Conservation (phyloP, 2,113 vertebrate species). For the Antechinus stuartii region DNA sequence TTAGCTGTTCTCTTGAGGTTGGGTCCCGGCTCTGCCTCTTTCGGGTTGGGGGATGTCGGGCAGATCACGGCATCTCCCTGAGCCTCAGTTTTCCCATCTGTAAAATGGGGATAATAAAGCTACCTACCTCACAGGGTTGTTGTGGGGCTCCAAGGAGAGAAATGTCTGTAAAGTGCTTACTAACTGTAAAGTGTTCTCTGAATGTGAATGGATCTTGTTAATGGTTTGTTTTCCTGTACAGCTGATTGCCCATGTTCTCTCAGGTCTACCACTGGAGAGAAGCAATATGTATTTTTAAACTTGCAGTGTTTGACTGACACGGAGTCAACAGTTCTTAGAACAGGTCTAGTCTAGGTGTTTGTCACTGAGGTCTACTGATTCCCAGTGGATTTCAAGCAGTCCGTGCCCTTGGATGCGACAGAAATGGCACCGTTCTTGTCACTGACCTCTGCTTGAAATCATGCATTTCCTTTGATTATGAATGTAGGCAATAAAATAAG, state of each 20-base stretch:
- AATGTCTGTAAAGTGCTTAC: neutral
- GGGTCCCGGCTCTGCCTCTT: neutral
- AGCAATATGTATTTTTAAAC: neutral
- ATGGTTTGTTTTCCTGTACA: neutral
- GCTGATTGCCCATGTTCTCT: neutral
- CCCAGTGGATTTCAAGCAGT: neutral
- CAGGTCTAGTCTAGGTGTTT: neutral
- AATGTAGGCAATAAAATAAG: neutral
- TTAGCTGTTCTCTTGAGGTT: neutral
- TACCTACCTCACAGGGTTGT: conserved; percentile 2
- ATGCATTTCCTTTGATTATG: neutral
- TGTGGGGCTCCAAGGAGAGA: neutral
- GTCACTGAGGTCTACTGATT: neutral
- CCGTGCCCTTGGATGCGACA: neutral
- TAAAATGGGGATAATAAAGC: neutral
- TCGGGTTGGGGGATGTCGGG: neutral
- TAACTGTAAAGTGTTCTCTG: neutral
- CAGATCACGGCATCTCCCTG: neutral
- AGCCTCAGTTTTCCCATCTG: conserved; percentile 7
- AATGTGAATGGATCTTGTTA: neutral
- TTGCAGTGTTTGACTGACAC: neutral
- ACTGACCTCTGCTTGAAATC: neutral
- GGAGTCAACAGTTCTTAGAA: neutral
- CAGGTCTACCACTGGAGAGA: neutral
- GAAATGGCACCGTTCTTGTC: neutral